Conservation (phyloP, 2,113 vertebrate species). For the Hippoglossus stenolepis region DNA sequence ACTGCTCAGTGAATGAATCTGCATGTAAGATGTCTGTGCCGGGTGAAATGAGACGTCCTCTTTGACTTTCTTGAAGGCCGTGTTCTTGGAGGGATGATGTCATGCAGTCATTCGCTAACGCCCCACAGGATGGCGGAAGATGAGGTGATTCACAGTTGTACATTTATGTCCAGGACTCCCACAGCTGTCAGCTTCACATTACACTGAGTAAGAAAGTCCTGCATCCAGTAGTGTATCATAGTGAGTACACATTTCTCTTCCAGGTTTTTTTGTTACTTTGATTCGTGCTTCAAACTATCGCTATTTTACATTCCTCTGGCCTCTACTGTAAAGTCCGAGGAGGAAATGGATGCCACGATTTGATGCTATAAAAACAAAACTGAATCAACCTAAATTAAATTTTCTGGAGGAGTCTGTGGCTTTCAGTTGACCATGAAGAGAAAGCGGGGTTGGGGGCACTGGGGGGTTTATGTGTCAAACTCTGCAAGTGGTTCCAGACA, state of each 20-base stretch:
- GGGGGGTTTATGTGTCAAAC: conserved; percentile 3
- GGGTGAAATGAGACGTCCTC: conserved; percentile 25
- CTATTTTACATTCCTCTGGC: neutral
- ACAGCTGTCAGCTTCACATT: conserved; percentile 50
- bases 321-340: neutral
- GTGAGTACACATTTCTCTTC: neutral
- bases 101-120: conserved; percentile 38
- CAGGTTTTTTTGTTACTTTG: neutral
- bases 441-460: too few relatives aligned
- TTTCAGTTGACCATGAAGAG: conserved; percentile 16
- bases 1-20: conserved; percentile 8
- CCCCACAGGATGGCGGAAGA: conserved; percentile 31
- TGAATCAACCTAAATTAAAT: neutral
- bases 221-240: conserved; percentile 7
- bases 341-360: neutral
- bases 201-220: conserved; percentile 33
- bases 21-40: conserved; percentile 24
- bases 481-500: conserved; percentile 10
- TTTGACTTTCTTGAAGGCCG: conserved; percentile 42
- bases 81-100: conserved; percentile 67
- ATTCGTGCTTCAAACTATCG: neutral
- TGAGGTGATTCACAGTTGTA: conserved; percentile 58
- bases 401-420: conserved; percentile 4
- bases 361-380: neutral
- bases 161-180: conserved; percentile 53